These are phyloP conservation scores for Lates japonicus DNA, from an alignment of 2,797 vertebrate species.

Conservation along the genomic window DNA sequence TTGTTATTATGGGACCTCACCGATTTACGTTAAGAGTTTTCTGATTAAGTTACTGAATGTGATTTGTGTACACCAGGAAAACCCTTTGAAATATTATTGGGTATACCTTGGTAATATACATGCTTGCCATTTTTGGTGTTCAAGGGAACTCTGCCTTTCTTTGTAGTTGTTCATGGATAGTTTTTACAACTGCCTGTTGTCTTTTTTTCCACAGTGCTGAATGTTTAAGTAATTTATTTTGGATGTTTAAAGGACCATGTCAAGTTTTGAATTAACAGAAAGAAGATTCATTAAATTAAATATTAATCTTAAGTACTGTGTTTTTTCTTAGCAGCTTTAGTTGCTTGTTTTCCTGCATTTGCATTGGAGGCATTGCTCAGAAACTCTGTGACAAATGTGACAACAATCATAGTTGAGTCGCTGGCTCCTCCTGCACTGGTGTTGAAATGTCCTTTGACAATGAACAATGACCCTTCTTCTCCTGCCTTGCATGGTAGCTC, in stretches of 20 bases:
- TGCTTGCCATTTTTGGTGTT: slow-evolving; percentile 66
- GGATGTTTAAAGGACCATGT: slow-evolving; percentile 64
- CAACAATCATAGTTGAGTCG: neutral
- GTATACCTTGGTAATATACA: slow-evolving; percentile 31
- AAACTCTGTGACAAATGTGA: neutral
- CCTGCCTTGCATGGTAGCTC: no score
- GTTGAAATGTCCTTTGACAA: neutral
- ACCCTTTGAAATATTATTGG: slow-evolving; percentile 3
- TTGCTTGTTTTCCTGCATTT: slow-evolving; percentile 12
- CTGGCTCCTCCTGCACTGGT: neutral
- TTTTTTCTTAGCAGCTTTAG: slow-evolving; percentile 1
- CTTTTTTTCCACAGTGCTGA: slow-evolving; percentile 54
- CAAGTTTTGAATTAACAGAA: slow-evolving; percentile 53
- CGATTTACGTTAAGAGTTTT: slow-evolving; percentile 44
- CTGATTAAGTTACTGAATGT: slow-evolving; percentile 61
- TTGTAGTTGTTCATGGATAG: slow-evolving; percentile 45
- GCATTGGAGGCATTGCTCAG: neutral
- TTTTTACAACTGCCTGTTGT: slow-evolving; percentile 50
- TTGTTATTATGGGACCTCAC: slow-evolving; percentile 34
- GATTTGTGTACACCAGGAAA: slow-evolving; percentile 46
- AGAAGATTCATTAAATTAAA: slow-evolving; percentile 63
- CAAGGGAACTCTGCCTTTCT: slow-evolving; percentile 69
- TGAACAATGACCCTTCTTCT: neutral
- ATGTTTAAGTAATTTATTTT: slow-evolving; percentile 73
- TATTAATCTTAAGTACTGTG: slow-evolving; percentile 36